Evolutionary conservation across 2,888 invertebrate species (phyloP).

Genomic region (Agrilus cyanescens): DNA sequence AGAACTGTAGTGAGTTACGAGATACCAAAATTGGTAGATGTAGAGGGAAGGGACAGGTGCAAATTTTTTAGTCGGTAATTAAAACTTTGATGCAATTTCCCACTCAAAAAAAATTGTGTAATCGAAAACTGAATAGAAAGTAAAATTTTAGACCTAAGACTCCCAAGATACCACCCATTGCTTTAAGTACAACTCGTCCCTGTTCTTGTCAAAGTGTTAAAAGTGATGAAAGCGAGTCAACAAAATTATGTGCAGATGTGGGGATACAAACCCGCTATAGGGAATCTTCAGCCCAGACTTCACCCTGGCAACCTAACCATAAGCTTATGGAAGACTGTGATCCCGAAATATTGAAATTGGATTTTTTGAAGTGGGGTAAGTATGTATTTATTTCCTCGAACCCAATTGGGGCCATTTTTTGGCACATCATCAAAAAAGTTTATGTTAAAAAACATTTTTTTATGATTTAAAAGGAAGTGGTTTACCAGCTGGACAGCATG

Average conservation of each 20-base stretch:
- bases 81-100: too few relatives aligned
- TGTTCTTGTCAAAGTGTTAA: conserved; percentile 10
- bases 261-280: conserved; percentile 59
- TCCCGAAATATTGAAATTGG: conserved; percentile 57
- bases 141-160: too few relatives aligned
- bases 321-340: conserved; percentile 36
- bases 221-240: conserved; percentile 6
- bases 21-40: conserved; percentile 5
- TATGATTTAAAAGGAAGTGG: conserved; percentile 36
- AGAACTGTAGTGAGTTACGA: conserved; percentile 5
- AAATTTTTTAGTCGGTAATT: conserved; percentile 17
- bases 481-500: conserved; percentile 49
- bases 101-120: too few relatives aligned
- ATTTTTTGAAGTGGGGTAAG: conserved; percentile 34
- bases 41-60: conserved; percentile 16
- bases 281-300: conserved; percentile 66
- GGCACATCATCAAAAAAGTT: not conserved
- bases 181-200: conserved; percentile 13
- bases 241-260: conserved; percentile 17
- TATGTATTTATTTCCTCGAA: too few relatives aligned
- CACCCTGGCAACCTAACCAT: conserved; percentile 60
- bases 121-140: too few relatives aligned
- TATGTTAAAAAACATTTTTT: not conserved
- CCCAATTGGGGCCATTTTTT: too few relatives aligned
- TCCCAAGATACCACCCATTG: conserved; percentile 1